Base-by-base conservation (phyloP, 2,888 invertebrate species). In the Leucophenga maculata region DNA sequence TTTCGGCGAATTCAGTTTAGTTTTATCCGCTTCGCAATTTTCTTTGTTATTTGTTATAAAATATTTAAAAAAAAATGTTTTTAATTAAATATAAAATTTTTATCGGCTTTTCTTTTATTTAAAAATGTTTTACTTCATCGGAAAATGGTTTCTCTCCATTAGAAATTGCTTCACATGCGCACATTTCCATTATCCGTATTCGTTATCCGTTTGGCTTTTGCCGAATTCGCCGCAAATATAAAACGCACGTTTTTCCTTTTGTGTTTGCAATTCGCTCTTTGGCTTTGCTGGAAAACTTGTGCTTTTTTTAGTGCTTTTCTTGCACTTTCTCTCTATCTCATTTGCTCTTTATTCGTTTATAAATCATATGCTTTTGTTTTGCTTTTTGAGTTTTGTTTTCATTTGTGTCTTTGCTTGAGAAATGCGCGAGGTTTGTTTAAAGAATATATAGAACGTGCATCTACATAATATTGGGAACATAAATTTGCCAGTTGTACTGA, bases 261-360 rank as follows among this genome's bases (percentile, higher is more conserved):
- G 13, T 57, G 46, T 69, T 67, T 66, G 44, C 55, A 18, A 13
- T 52, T 54, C 65, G 59, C 50, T 18, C 31, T 46, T 22, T 60
- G 3, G 57, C 26, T 57, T 57, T 26, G 6, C 14, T 26, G 18
- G 3, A 20, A 22, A 14, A 14, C 26, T n/a, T 57, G 22, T 57
- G 16, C 57, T 22, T 57, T 57, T 70, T 70, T 68, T 57, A 65
- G 52, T 46, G 54, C 54, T 65, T 68, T 70, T 64, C 70, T 57
- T 68, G 65, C 68, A 46, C 55, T 55, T 64, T 52, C 16, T 32
- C 31, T 65, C 26, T 14, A 46, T 60, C 20, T 8, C 22, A 39
- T 22, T 8, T 31, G 20, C 44, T 48, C 16, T 18, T 11, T 1
- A 18, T 44, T 8, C 46, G 22, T 44, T 44, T 44, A 22, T 1